phyloP scores from a whole-genome alignment of 2,113 vertebrate genomes.

The Ornithorhynchus anatinus region DNA sequence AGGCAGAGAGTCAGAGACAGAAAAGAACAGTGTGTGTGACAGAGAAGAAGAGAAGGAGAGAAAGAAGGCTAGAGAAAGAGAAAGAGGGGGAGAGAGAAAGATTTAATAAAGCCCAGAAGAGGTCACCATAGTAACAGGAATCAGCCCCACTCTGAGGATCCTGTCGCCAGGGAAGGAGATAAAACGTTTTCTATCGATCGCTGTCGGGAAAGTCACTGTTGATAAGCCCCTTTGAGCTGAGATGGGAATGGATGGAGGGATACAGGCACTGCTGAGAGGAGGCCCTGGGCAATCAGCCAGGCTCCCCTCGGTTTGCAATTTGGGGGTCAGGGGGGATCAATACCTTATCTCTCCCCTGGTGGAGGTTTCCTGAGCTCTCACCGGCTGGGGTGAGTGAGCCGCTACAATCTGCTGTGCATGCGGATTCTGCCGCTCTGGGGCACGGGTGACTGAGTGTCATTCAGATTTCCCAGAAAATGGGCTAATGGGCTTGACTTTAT shows the following conservation, averaged over 20 bases:
- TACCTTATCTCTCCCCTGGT: neutral
- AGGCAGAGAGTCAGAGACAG: neutral
- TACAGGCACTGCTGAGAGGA: neutral
- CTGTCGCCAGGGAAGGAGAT: conserved; percentile 74
- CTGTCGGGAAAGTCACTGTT: conserved; percentile 71
- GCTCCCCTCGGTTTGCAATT: neutral
- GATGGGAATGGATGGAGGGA: conserved; percentile 21
- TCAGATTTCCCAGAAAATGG: neutral
- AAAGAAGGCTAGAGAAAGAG: too few relatives aligned
- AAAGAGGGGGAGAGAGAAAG: conserved; percentile 1
- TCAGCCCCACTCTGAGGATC: conserved; percentile 65
- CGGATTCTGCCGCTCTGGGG: neutral
- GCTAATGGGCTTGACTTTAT: neutral
- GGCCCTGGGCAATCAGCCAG: neutral
- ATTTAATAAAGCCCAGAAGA: conserved; percentile 62
- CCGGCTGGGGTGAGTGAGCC: neutral
- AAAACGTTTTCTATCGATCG: conserved; percentile 79
- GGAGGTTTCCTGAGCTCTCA: neutral
- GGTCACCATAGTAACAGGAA: conserved; percentile 78
- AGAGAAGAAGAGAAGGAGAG: neutral
- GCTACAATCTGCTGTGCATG: neutral
- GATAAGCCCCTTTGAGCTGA: conserved; percentile 64
- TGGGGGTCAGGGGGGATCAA: neutral
- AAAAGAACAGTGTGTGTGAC: too few relatives aligned
- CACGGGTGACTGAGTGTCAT: neutral